A percentile compares a stretch with the other conserved stretches of the same genome.
These are phyloP conservation scores for Meghimatium bilineatum DNA, from an alignment of 2,888 invertebrate species.

Conservation along the genomic window DNA sequence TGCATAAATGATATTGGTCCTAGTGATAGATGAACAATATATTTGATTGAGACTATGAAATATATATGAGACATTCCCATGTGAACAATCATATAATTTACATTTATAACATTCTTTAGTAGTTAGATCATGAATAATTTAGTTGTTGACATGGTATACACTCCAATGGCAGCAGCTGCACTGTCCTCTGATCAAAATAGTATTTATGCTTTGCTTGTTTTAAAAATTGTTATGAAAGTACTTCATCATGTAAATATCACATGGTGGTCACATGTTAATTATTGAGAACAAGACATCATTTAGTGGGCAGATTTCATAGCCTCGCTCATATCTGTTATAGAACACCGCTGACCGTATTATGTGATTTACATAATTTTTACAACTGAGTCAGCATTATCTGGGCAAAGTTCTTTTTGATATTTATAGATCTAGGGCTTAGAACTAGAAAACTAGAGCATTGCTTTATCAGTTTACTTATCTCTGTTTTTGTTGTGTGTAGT, in stretches of 20 bases:
- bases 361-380: background rate
- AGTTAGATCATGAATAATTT: no score
- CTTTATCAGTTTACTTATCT: background rate
- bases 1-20: no score
- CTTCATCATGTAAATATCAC: background rate
- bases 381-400: background rate
- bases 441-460: background rate
- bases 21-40: no score
- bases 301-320: background rate
- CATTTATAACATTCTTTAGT: no score
- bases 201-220: background rate
- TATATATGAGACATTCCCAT: no score
- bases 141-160: no score
- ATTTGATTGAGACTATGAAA: no score
- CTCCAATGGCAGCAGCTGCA: background rate
- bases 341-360: background rate
- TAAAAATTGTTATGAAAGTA: background rate
- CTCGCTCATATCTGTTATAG: background rate
- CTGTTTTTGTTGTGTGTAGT: background rate
- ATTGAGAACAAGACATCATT: background rate
- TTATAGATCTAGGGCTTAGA: background rate
- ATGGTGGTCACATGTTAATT: background rate
- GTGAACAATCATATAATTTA: no score
- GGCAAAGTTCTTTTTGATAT: background rate
- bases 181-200: background rate